phyloP scores from a whole-genome alignment of 2,888 invertebrate genomes.

The Philopedon plagiatum region DNA sequence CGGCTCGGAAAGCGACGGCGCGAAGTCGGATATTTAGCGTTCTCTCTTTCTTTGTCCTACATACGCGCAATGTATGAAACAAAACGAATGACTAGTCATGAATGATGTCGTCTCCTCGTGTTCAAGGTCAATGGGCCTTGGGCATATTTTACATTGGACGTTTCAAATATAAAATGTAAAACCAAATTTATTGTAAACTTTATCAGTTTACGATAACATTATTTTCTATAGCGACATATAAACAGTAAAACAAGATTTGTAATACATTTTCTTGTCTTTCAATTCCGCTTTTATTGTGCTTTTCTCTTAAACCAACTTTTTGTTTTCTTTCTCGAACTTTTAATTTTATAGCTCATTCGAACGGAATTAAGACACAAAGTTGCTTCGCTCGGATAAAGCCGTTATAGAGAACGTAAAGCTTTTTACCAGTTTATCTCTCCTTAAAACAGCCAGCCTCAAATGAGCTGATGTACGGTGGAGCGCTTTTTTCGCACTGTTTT shows the following conservation, averaged over 20 bases:
- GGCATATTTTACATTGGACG: too few relatives aligned
- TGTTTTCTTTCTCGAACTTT: slow-evolving; percentile 24
- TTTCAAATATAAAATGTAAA: too few relatives aligned
- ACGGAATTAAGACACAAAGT: slow-evolving; percentile 50
- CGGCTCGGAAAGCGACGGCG: too few relatives aligned
- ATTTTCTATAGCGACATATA: neutral
- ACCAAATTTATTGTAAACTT: too few relatives aligned
- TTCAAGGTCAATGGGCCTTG: too few relatives aligned
- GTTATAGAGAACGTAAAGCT: slow-evolving; percentile 23
- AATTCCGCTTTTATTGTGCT: neutral
- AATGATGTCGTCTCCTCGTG: too few relatives aligned
- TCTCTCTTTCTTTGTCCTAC: too few relatives aligned
- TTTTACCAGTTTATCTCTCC: slow-evolving; percentile 32
- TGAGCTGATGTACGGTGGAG: neutral
- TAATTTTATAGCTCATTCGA: slow-evolving; percentile 48
- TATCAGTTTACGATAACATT: neutral
- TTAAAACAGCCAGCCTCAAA: slow-evolving; percentile 16
- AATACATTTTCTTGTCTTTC: neutral
- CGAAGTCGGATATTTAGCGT: too few relatives aligned
- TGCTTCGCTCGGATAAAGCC: slow-evolving; percentile 39
- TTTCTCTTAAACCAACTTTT: neutral
- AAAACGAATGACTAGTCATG: too few relatives aligned
- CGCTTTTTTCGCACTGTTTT: neutral
- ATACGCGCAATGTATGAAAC: too few relatives aligned
- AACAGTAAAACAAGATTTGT: neutral